Percentiles rank a stretch among this genome's conserved stretches.
phyloP scores from a whole-genome alignment of 2,888 invertebrate species.

The Lasioglossum morio region DNA sequence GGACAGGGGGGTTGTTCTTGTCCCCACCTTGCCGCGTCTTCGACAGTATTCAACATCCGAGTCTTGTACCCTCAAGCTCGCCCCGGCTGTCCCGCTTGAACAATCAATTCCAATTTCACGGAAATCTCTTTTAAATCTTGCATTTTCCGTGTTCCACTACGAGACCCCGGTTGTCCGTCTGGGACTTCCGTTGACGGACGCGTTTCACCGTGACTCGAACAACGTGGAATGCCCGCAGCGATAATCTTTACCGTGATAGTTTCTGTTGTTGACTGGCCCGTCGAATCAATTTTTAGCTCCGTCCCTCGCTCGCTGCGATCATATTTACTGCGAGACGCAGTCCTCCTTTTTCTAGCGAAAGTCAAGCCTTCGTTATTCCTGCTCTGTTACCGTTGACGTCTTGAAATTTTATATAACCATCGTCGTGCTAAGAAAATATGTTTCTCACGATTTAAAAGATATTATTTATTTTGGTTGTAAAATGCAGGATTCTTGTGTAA shows the following conservation, averaged over 20 bases:
- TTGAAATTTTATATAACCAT: not conserved
- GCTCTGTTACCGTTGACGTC: not conserved
- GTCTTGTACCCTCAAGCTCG: slow-evolving; percentile 6
- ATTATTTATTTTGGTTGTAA: not conserved
- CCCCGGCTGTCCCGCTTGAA: slow-evolving; percentile 59
- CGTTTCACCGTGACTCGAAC: slow-evolving; percentile 8
- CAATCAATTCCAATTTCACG: slow-evolving; percentile 71
- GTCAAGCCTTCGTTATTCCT: not conserved
- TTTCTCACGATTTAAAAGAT: not conserved
- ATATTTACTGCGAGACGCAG: not conserved
- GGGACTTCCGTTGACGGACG: slow-evolving; percentile 12
- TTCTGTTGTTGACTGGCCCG: not conserved
- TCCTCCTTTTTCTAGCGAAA: not conserved
- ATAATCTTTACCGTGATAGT: slow-evolving; percentile 2
- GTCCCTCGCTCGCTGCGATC: not conserved
- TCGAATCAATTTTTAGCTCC: not conserved
- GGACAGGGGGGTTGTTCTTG: not conserved
- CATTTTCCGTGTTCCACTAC: slow-evolving; percentile 46
- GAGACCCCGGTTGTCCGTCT: slow-evolving; percentile 10
- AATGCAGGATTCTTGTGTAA: too few species aligned
- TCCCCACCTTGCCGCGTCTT: slow-evolving; percentile 22
- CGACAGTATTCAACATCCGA: slow-evolving; percentile 55
- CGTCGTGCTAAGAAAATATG: not conserved
- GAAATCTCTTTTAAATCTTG: slow-evolving; percentile 75
- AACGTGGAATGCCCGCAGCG: not conserved